Conservation (phyloP, 35 echinoderm and acorn worm genomes). For the Ophiothrix spiculata region DNA sequence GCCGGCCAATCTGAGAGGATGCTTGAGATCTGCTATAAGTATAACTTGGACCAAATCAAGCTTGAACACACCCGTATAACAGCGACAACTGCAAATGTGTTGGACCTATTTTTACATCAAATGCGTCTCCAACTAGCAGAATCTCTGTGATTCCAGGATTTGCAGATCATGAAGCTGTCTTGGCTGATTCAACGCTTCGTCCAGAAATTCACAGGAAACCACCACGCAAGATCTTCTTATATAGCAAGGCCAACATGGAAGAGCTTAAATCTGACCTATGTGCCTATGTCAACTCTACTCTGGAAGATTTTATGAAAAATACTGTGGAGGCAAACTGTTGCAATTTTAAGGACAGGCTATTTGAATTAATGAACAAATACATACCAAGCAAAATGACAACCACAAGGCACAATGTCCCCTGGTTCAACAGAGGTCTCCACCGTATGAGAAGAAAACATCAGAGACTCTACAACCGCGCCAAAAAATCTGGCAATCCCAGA, state of each 20-base stretch:
- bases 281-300: too few species aligned
- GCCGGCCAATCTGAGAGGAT: slow-evolving; percentile 36
- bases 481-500: neutral
- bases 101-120: slow-evolving; percentile 58
- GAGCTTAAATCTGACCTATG: too few species aligned
- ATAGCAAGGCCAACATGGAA: slow-evolving; percentile 56
- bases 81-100: slow-evolving; percentile 45
- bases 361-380: too few species aligned
- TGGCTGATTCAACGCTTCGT: slow-evolving; percentile 41
- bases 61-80: slow-evolving; percentile 45
- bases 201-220: slow-evolving; percentile 55
- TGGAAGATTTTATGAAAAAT: too few species aligned
- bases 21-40: slow-evolving; percentile 56
- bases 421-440: too few species aligned
- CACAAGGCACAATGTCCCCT: too few species aligned
- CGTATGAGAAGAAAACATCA: too few species aligned
- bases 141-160: slow-evolving; percentile 56
- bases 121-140: slow-evolving; percentile 28
- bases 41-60: slow-evolving; percentile 28
- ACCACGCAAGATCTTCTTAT: slow-evolving; percentile 51
- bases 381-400: too few species aligned
- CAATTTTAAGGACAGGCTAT: too few species aligned
- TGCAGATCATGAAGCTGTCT: slow-evolving; percentile 52
- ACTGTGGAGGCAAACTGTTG: too few species aligned
- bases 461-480: too few species aligned